Conservation (phyloP, 2,113 vertebrate genomes). For the Dascyllus trimaculatus region DNA sequence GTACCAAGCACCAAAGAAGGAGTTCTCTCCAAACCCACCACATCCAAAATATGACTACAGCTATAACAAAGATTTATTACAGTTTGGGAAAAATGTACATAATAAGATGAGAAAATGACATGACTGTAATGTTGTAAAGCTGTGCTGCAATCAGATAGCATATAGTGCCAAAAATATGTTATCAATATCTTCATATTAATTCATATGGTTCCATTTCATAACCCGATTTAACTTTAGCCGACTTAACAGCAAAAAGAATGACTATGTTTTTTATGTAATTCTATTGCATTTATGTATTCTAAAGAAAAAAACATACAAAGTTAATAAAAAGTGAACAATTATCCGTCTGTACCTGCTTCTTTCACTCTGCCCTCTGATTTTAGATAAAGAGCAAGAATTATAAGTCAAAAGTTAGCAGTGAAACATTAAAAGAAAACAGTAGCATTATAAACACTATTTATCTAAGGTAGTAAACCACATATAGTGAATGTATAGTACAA, state of each 20-base stretch:
- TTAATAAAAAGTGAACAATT: slow-evolving; percentile 18
- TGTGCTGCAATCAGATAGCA: background rate
- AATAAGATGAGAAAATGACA: background rate
- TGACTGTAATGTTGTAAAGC: background rate
- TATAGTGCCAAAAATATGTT: too few species aligned
- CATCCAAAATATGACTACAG: too few species aligned
- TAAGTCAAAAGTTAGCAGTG: background rate
- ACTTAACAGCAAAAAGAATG: background rate
- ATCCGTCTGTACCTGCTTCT: background rate
- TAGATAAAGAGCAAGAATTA: background rate
- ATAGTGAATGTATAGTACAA: background rate
- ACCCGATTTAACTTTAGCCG: background rate
- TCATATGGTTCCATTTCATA: background rate
- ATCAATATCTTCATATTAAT: too few species aligned
- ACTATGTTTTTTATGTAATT: background rate
- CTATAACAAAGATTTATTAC: too few species aligned
- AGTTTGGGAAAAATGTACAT: too few species aligned
- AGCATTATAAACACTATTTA: background rate
- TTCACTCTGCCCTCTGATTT: background rate
- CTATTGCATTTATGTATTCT: too few species aligned
- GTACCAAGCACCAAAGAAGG: too few species aligned
- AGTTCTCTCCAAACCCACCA: too few species aligned
- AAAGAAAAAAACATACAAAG: background rate
- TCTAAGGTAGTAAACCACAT: background rate
- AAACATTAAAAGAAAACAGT: background rate